These are phyloP conservation scores for Syndactyla subalaris DNA, from an alignment of 2,797 vertebrate species.

Conservation along the genomic window DNA sequence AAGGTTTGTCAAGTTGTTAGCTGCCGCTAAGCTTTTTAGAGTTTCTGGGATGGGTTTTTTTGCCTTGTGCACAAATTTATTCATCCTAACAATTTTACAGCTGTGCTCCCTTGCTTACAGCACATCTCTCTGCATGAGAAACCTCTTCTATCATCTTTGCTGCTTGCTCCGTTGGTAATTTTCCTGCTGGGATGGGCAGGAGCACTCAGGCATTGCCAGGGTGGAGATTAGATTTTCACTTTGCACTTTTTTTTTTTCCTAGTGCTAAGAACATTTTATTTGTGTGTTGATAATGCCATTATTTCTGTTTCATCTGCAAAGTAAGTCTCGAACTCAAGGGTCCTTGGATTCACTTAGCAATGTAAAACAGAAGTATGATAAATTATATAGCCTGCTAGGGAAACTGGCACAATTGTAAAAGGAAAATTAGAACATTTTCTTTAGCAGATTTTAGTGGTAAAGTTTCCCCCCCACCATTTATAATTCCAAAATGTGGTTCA, in stretches of 20 bases:
- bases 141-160: conserved; percentile 63
- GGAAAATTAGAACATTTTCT: not conserved
- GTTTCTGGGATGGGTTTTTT: not conserved
- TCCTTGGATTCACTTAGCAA: not conserved
- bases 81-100: conserved; percentile 50
- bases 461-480: not conserved
- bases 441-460: not conserved
- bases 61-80: conserved; percentile 40
- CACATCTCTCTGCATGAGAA: conserved; percentile 61
- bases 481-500: not conserved
- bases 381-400: not conserved
- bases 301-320: conserved; percentile 23
- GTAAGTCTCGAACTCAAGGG: not conserved
- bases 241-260: not conserved
- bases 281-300: not conserved
- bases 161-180: conserved; percentile 28
- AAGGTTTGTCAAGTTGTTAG: conserved; percentile 35
- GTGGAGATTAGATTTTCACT: conserved; percentile 57
- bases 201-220: conserved; percentile 34
- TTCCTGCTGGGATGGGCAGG: conserved; percentile 53
- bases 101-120: conserved; percentile 45
- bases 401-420: not conserved
- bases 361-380: not conserved
- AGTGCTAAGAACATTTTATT: conserved; percentile 18
- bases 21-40: not conserved